Evolutionary conservation across 2,888 invertebrate genomes (phyloP).

Genomic region (Deilephila porcellus): DNA sequence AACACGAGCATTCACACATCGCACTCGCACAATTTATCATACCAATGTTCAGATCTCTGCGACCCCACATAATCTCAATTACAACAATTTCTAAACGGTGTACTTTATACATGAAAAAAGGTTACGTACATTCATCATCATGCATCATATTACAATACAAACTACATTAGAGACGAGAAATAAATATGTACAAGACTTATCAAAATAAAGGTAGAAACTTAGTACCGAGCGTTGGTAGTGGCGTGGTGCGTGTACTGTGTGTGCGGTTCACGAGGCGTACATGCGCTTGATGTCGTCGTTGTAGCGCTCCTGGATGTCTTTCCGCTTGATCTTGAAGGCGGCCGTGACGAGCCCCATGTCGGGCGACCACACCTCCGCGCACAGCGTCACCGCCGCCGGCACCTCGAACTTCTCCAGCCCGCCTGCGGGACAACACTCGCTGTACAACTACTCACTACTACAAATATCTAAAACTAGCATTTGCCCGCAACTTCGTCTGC

Average conservation of each 20-base stretch:
- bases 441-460: background rate
- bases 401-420: conserved; percentile 96
- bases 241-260: background rate
- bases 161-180: conserved; percentile 45
- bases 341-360: conserved; percentile 99
- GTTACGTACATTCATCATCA: conserved; percentile 37
- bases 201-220: conserved; percentile 37
- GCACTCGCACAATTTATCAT: conserved; percentile 40
- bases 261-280: conserved; percentile 93
- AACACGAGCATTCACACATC: conserved; percentile 48
- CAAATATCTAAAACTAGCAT: no score
- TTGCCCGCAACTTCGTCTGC: no score
- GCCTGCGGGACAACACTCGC: conserved; percentile 80
- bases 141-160: conserved; percentile 42
- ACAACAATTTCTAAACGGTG: conserved; percentile 43
- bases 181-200: conserved; percentile 59
- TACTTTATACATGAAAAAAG: conserved; percentile 42
- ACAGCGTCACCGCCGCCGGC: conserved; percentile 94
- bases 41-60: conserved; percentile 28
- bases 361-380: conserved; percentile 98
- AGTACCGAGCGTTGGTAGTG: conserved; percentile 20
- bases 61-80: conserved; percentile 49
- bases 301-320: conserved; percentile 97
- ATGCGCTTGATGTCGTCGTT: conserved; percentile 96
- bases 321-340: conserved; percentile 98